These are phyloP conservation scores for Drosophila acutilabella DNA, from an alignment of 2,888 invertebrate genomes.

Conservation along the genomic window DNA sequence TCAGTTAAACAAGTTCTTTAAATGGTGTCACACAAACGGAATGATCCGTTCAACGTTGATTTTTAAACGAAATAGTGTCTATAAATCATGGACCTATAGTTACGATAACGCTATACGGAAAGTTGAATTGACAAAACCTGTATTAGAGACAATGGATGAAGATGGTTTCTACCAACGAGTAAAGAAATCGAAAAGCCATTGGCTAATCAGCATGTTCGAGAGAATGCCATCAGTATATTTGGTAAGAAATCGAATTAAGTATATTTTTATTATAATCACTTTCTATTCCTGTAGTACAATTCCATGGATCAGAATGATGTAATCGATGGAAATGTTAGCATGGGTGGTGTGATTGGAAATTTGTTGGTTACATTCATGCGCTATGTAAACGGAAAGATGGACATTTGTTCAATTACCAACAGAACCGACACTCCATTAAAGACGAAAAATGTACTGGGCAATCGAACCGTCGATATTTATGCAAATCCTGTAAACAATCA, in stretches of 20 bases:
- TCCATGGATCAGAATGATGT: conserved; percentile 10
- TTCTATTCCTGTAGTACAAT: conserved; percentile 11
- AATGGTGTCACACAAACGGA: neutral
- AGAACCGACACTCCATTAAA: neutral
- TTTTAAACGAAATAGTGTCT: neutral
- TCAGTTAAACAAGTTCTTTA: neutral
- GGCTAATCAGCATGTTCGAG: neutral
- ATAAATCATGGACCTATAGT: neutral
- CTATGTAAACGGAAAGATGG: conserved; percentile 1
- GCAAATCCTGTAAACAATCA: conserved; percentile 1
- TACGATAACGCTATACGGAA: neutral
- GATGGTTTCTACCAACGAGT: neutral
- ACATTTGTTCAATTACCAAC: conserved; percentile 3
- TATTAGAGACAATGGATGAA: too few species aligned
- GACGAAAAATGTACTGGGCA: neutral
- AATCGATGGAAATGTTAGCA: neutral
- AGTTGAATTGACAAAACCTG: neutral
- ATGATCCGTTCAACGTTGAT: neutral
- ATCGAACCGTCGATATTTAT: conserved; percentile 4
- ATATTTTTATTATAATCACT: too few species aligned
- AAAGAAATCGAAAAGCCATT: neutral
- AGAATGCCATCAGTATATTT: conserved; percentile 2
- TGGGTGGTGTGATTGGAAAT: conserved; percentile 9
- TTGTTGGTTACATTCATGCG: conserved; percentile 13
- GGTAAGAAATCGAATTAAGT: neutral